Percentiles rank a stretch among this genome's conserved stretches.
These are phyloP conservation scores for Lycophotia porphyrea DNA, from an alignment of 2,888 invertebrate species.

Conservation along the genomic window DNA sequence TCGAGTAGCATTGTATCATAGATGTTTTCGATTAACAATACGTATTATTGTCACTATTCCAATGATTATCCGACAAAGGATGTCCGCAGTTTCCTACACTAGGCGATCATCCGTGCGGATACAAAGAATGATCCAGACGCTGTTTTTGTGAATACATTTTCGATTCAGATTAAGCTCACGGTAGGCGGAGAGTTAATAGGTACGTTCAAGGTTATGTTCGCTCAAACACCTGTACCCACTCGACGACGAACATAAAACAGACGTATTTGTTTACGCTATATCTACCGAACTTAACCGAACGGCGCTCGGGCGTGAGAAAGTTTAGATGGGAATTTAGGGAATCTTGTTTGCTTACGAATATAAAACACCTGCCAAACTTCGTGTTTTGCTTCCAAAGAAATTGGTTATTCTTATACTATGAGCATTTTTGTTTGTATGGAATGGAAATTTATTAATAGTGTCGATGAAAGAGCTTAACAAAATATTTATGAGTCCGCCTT, in stretches of 20 bases:
- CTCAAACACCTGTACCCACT: conserved; percentile 67
- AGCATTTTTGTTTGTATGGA: conserved; percentile 55
- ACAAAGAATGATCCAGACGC: conserved; percentile 34
- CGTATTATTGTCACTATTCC: conserved; percentile 14
- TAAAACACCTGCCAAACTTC: conserved; percentile 75
- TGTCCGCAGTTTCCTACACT: conserved; percentile 12
- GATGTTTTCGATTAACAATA: conserved; percentile 15
- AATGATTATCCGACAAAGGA: conserved; percentile 28
- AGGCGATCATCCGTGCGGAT: conserved; percentile 24
- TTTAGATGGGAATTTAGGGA: conserved; percentile 79
- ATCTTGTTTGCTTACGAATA: conserved; percentile 78
- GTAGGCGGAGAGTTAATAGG: conserved; percentile 48
- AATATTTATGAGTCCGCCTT: conserved; percentile 54
- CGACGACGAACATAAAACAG: conserved; percentile 77
- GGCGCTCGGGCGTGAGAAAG: conserved; percentile 79
- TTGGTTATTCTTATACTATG: conserved; percentile 62
- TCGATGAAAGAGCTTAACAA: conserved; percentile 46
- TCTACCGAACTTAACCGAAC: conserved; percentile 58
- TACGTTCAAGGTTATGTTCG: conserved; percentile 65
- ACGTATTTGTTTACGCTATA: conserved; percentile 73
- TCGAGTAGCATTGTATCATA: conserved; percentile 10
- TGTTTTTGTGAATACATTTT: conserved; percentile 46
- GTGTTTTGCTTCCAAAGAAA: conserved; percentile 68
- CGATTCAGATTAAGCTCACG: conserved; percentile 44
- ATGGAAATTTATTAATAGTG: conserved; percentile 57